Evolutionary conservation across 2,888 invertebrate genomes (phyloP).

Genomic region (Caenorhabditis panamensis): DNA sequence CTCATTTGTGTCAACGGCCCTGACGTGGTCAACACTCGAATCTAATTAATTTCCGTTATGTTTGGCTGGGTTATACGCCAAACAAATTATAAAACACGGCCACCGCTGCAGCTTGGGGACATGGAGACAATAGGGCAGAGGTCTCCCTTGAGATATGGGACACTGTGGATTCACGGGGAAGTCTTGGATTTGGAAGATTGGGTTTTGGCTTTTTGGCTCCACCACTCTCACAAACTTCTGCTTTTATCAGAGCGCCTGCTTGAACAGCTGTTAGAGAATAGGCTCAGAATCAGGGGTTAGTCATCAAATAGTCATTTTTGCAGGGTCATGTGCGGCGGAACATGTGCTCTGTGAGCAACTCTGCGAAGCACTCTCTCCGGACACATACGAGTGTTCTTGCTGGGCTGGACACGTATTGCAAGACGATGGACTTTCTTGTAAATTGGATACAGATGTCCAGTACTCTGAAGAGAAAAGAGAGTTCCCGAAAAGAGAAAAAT

Average conservation of each 20-base stretch:
- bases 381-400: conserved; percentile 71
- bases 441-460: conserved; percentile 46
- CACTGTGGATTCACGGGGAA: too few species aligned
- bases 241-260: too few species aligned
- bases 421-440: conserved; percentile 67
- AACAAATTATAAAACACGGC: conserved; percentile 46
- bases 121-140: too few species aligned
- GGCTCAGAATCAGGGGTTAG: too few species aligned
- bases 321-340: conserved; percentile 64
- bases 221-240: too few species aligned
- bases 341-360: conserved; percentile 68
- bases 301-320: too few species aligned
- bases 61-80: conserved; percentile 31
- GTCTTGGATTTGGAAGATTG: too few species aligned
- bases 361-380: conserved; percentile 62
- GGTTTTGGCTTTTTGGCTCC: too few species aligned
- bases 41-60: conserved; percentile 57
- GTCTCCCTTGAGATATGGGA: too few species aligned
- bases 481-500: not conserved
- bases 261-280: too few species aligned
- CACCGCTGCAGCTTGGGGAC: too few species aligned
- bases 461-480: conserved; percentile 39
- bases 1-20: conserved; percentile 15
- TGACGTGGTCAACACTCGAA: conserved; percentile 44
- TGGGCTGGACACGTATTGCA: conserved; percentile 67